Conservation (phyloP, 2,888 invertebrate species). For the Dascillus cervinus region DNA sequence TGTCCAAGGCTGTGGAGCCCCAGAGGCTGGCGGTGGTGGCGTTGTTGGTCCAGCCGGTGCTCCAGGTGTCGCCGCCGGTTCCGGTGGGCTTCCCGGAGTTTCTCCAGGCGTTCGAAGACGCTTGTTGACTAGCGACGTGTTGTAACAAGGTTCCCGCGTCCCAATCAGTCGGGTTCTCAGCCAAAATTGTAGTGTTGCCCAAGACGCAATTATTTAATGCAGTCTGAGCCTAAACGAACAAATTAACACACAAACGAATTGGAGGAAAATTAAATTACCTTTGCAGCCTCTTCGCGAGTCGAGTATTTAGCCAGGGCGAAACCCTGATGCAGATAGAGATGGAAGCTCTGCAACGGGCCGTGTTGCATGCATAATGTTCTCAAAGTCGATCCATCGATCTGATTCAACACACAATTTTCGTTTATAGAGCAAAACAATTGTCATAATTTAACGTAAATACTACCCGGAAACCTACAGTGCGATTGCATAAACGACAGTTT, state of each 20-base stretch:
- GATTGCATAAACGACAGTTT: too few species aligned
- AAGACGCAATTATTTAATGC: conserved; percentile 92
- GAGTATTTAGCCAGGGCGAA: conserved; percentile 92
- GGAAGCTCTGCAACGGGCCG: conserved; percentile 90
- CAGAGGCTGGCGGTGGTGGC: conserved; percentile 52
- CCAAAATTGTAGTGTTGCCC: conserved; percentile 91
- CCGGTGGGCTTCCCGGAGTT: conserved; percentile 30
- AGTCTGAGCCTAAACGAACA: conserved; percentile 71
- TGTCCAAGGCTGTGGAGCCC: conserved; percentile 54
- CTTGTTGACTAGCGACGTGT: conserved; percentile 58
- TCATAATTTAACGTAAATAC: too few species aligned
- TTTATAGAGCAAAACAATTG: too few species aligned
- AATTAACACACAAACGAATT: conserved; percentile 33
- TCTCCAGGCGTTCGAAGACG: conserved; percentile 48
- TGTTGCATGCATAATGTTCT: conserved; percentile 95
- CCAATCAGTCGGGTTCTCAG: conserved; percentile 86
- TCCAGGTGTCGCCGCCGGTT: conserved; percentile 50
- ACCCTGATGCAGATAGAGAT: conserved; percentile 87
- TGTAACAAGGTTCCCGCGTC: conserved; percentile 83
- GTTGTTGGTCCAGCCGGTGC: conserved; percentile 45
- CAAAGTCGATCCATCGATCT: conserved; percentile 93
- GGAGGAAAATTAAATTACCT: conserved; percentile 60
- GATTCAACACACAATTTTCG: too few species aligned
- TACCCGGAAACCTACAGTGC: too few species aligned
- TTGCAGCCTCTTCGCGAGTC: conserved; percentile 86